These are phyloP conservation scores for Trypoxylus dichotomus DNA, from an alignment of 1,140 invertebrate genomes.

Conservation along the genomic window DNA sequence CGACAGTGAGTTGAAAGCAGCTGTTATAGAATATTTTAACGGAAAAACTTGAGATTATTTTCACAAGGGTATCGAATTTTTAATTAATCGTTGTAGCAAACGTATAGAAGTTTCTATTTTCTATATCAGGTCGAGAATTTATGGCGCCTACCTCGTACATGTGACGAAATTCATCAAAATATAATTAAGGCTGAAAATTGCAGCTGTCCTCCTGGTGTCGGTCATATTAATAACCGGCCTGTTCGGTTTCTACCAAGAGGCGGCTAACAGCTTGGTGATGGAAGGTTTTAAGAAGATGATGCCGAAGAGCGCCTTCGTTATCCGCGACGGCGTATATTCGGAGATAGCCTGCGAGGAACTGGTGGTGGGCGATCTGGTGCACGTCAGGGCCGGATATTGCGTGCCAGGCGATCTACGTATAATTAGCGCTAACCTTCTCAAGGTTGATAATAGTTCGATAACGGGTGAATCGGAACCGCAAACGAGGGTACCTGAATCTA, in stretches of 20 bases:
- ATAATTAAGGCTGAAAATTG: background rate
- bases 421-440: slow-evolving; percentile 54
- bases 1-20: too few species aligned
- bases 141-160: too few species aligned
- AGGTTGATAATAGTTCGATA: slow-evolving; percentile 63
- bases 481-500: slow-evolving; percentile 59
- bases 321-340: slow-evolving; percentile 66
- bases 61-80: too few species aligned
- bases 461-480: slow-evolving; percentile 79
- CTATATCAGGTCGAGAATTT: too few species aligned
- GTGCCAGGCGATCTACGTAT: slow-evolving; percentile 76
- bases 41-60: too few species aligned
- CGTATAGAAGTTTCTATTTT: too few species aligned
- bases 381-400: slow-evolving; percentile 68
- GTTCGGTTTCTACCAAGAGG: slow-evolving; percentile 64
- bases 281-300: slow-evolving; percentile 69
- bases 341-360: slow-evolving; percentile 65
- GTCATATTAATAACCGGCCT: slow-evolving; percentile 68
- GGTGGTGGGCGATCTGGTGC: slow-evolving; percentile 72
- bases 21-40: too few species aligned
- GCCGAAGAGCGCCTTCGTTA: slow-evolving; percentile 60
- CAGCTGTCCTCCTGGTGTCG: slow-evolving; percentile 55
- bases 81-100: too few species aligned
- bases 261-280: slow-evolving; percentile 65
- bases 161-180: background rate